A percentile compares a stretch with the other conserved stretches of the same genome.
Conservation (phyloP, 1,140 invertebrate genomes). For the Tribolium castaneum region DNA sequence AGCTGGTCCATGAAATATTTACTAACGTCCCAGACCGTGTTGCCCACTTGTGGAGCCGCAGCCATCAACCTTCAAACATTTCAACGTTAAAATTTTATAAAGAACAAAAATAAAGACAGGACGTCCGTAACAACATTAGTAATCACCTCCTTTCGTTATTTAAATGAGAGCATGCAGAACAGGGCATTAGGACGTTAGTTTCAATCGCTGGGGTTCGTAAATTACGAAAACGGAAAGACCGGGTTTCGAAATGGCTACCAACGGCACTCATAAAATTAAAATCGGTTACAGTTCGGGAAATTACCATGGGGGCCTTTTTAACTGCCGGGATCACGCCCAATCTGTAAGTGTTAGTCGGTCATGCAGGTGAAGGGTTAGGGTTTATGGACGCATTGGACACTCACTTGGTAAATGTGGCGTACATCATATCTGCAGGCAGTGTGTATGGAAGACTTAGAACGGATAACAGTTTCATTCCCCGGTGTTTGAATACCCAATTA, state of each 20-base stretch:
- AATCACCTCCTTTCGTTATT: slow-evolving; percentile 44
- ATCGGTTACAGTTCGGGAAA: slow-evolving; percentile 45
- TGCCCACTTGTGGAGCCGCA: slow-evolving; percentile 70
- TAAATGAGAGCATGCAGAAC: slow-evolving; percentile 1
- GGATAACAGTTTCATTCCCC: slow-evolving; percentile 82
- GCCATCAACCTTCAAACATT: slow-evolving; percentile 67
- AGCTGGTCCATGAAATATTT: slow-evolving; percentile 70
- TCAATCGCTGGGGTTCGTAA: neutral
- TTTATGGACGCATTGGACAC: slow-evolving; percentile 58
- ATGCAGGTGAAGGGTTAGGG: neutral
- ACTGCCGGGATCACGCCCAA: slow-evolving; percentile 42
- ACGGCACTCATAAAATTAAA: slow-evolving; percentile 45
- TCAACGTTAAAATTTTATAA: neutral
- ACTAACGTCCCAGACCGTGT: slow-evolving; percentile 67
- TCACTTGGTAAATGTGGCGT: slow-evolving; percentile 86
- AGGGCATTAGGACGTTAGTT: neutral
- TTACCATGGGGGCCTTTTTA: slow-evolving; percentile 45
- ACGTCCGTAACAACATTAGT: neutral
- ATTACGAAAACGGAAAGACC: slow-evolving; percentile 33
- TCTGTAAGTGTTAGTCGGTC: slow-evolving; percentile 45
- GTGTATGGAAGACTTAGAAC: slow-evolving; percentile 85
- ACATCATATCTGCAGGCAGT: slow-evolving; percentile 86
- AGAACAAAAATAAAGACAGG: neutral
- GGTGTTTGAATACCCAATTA: slow-evolving; percentile 89
- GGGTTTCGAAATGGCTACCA: slow-evolving; percentile 47